A percentile compares a stretch with the other conserved stretches of the same genome.
Conservation (phyloP, 2,797 vertebrate species). For the Gallinago nigripennis region DNA sequence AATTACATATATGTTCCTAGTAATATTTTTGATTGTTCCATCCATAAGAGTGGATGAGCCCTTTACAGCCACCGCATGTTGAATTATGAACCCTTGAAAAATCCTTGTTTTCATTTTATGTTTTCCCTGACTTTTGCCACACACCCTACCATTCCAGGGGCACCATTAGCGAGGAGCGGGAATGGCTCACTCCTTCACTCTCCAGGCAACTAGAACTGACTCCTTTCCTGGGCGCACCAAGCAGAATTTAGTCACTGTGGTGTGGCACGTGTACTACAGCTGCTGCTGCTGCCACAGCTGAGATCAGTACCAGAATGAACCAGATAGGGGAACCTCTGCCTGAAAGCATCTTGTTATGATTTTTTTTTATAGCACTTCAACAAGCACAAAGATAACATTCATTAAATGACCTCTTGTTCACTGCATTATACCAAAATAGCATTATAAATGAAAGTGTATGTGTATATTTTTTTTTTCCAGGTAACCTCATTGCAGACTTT, state of each 20-base stretch:
- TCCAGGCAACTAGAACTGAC: not conserved
- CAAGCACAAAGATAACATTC: not conserved
- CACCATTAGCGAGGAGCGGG: not conserved
- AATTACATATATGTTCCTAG: not conserved
- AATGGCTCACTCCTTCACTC: not conserved
- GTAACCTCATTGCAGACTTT: not conserved
- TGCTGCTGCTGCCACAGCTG: not conserved
- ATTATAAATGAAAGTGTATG: not conserved
- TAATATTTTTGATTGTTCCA: not conserved
- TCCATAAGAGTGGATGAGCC: not conserved
- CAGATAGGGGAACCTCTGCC: not conserved
- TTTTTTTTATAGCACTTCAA: not conserved
- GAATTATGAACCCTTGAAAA: not conserved
- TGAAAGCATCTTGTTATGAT: not conserved
- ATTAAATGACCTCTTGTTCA: not conserved
- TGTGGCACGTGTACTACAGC: fast-evolving
- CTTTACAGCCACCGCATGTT: not conserved
- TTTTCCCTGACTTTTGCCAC: not conserved
- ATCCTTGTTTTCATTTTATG: not conserved
- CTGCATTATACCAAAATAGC: not conserved
- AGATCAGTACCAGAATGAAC: not conserved
- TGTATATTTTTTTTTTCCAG: not conserved
- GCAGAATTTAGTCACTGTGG: not conserved
- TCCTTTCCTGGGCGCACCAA: not conserved
- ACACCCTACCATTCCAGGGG: not conserved